A percentile compares a stretch with the other conserved stretches of the same genome.
Evolutionary conservation across 2,888 invertebrate species (phyloP).

Genomic region (Diabrotica balteata): DNA sequence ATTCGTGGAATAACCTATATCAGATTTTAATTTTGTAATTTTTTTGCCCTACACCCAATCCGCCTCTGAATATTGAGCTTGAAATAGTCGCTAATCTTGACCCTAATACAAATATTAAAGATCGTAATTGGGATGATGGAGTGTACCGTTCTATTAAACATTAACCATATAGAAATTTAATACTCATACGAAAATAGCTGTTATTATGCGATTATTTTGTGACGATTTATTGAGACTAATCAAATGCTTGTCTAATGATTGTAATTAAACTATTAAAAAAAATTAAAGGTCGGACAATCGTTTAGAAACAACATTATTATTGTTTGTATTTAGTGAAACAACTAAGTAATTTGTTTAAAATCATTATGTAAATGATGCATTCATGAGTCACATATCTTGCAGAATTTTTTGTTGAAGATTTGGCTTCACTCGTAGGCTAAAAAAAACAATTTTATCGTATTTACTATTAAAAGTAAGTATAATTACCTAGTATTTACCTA

Average conservation of each 20-base stretch:
- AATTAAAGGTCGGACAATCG: not conserved
- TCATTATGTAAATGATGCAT: no score
- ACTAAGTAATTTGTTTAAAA: no score
- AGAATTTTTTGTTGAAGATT: no score
- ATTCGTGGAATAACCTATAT: no score
- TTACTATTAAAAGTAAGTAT: no score
- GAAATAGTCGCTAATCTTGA: conserved; percentile 48
- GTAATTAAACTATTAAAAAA: conserved; percentile 4
- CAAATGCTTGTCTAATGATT: conserved; percentile 8
- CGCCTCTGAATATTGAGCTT: conserved; percentile 12
- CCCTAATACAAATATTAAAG: conserved; percentile 45
- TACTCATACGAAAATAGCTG: conserved; percentile 19
- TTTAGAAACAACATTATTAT: no score
- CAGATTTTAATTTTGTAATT: no score
- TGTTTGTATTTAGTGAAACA: no score
- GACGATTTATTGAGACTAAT: conserved; percentile 25
- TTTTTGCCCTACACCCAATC: not conserved
- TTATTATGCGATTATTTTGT: conserved; percentile 23
- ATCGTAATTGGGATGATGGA: conserved; percentile 37
- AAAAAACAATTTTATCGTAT: no score
- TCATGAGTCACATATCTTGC: no score
- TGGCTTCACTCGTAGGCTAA: no score
- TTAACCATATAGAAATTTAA: conserved; percentile 27
- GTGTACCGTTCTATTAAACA: conserved; percentile 24
- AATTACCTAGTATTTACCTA: no score